These are phyloP conservation scores for Aurelia sp. DNA, from an alignment of 30 jellyfish, hydroid and myxozoan genomes.

Conservation along the genomic window DNA sequence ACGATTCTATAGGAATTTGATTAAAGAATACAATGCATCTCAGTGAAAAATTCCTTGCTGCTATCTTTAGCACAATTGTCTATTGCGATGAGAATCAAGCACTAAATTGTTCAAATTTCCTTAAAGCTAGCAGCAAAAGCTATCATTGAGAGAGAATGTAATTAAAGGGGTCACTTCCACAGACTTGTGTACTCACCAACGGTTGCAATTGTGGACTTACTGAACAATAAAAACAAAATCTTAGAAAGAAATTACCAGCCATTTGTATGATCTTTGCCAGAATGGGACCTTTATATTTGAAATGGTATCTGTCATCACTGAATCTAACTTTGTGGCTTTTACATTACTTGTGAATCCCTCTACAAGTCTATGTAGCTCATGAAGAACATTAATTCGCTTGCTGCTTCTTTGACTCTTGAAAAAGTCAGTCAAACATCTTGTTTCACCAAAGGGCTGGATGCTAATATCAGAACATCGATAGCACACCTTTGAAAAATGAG, in stretches of 20 bases:
- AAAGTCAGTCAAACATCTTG: constrained; percentile 54
- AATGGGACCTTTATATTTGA: constrained; percentile 85
- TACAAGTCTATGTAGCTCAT: constrained; percentile 74
- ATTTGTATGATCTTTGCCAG: constrained; percentile 90
- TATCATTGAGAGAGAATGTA: too few relatives aligned
- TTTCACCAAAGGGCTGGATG: constrained; percentile 76
- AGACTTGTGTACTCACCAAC: too few relatives aligned
- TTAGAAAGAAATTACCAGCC: constrained; percentile 82
- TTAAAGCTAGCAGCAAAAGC: too few relatives aligned
- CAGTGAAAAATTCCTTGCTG: too few relatives aligned
- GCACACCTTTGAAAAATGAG: constrained; percentile 79
- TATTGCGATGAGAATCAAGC: too few relatives aligned
- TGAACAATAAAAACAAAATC: background rate
- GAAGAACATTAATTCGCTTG: constrained; percentile 50
- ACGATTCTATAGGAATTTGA: too few relatives aligned
- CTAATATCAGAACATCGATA: constrained; percentile 78
- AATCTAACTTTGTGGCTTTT: constrained; percentile 70
- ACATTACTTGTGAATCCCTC: constrained; percentile 77
- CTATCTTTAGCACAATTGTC: too few relatives aligned
- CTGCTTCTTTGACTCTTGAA: constrained; percentile 51
- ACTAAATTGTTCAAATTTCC: too few relatives aligned
- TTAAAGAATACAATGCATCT: too few relatives aligned
- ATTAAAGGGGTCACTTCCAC: too few relatives aligned
- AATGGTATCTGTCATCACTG: constrained; percentile 68
- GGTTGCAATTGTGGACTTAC: too few relatives aligned